Percentiles rank a stretch among this genome's conserved stretches.
Evolutionary conservation across 1,140 invertebrate species (phyloP).

Genomic region (Lordiphosa clarofinis): DNA sequence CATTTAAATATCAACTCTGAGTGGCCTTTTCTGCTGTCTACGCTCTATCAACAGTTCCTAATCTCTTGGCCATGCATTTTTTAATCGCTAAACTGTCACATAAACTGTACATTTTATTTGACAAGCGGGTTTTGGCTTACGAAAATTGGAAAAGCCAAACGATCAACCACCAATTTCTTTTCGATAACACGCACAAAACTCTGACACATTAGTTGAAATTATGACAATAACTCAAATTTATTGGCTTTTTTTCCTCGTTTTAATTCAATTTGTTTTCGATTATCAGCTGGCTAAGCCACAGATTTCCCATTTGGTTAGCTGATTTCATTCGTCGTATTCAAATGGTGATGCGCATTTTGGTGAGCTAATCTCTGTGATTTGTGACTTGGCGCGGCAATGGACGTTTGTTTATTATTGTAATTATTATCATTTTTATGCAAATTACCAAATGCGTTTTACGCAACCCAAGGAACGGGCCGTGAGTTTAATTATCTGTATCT

Average conservation of each 20-base stretch:
- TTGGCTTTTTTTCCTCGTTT: conserved; percentile 53
- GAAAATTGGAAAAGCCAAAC: conserved; percentile 23
- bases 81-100: conserved; percentile 76
- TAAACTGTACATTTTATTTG: conserved; percentile 75
- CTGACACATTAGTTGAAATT: conserved; percentile 68
- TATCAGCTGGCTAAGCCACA: conserved; percentile 48
- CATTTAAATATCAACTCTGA: conserved; percentile 68
- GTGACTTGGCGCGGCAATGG: conserved; percentile 12
- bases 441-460: conserved; percentile 30
- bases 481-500: conserved; percentile 44
- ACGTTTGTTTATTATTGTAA: conserved; percentile 40
- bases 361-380: conserved; percentile 55
- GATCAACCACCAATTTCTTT: conserved; percentile 60
- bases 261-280: conserved; percentile 73
- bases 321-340: conserved; percentile 27
- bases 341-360: conserved; percentile 50
- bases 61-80: conserved; percentile 60
- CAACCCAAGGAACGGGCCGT: conserved; percentile 13
- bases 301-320: conserved; percentile 38
- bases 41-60: conserved; percentile 48
- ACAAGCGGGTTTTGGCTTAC: conserved; percentile 66
- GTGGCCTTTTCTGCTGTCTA: conserved; percentile 47
- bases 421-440: conserved; percentile 51
- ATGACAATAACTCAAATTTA: conserved; percentile 72
- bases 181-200: conserved; percentile 49